A percentile compares a stretch with the other conserved stretches of the same genome.
Conservation (phyloP, 2,888 invertebrate species). For the Linnaemya tessellans region DNA sequence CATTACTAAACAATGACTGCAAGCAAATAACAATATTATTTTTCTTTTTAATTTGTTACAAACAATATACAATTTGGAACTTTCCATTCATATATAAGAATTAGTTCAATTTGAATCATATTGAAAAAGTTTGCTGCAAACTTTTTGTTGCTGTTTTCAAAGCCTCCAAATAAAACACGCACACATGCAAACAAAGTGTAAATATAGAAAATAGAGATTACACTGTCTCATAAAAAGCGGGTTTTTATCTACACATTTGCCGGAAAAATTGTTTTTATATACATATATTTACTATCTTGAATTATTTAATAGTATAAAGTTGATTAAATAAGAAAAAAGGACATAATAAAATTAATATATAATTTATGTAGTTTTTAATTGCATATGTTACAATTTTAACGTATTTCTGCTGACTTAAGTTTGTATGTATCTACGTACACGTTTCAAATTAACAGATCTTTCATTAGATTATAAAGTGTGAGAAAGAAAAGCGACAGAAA, state of each 20-base stretch:
- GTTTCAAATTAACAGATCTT: slow-evolving; percentile 46
- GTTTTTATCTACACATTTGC: slow-evolving; percentile 56
- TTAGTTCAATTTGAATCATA: slow-evolving; percentile 14
- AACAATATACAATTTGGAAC: slow-evolving; percentile 56
- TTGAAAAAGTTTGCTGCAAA: slow-evolving; percentile 30
- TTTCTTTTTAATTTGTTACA: slow-evolving; percentile 33
- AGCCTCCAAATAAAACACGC: slow-evolving; percentile 49
- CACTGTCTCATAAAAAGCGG: slow-evolving; percentile 52
- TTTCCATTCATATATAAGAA: slow-evolving; percentile 42
- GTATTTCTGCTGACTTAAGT: slow-evolving; percentile 22
- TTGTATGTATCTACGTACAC: slow-evolving; percentile 62
- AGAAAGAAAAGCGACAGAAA: slow-evolving; percentile 39
- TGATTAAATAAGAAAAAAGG: slow-evolving; percentile 41
- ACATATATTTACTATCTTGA: slow-evolving; percentile 44
- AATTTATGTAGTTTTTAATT: slow-evolving; percentile 67
- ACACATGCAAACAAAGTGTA: slow-evolving; percentile 59
- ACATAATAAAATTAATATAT: slow-evolving; percentile 37
- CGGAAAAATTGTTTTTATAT: slow-evolving; percentile 40
- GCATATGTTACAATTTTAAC: slow-evolving; percentile 43
- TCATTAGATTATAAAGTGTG: slow-evolving; percentile 32
- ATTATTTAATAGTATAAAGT: slow-evolving; percentile 44
- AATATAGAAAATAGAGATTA: slow-evolving; percentile 51
- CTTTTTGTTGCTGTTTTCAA: slow-evolving; percentile 51
- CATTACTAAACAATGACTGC: slow-evolving; percentile 20
- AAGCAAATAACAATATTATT: slow-evolving; percentile 29